A percentile compares a stretch with the other conserved stretches of the same genome.
These are phyloP conservation scores for Flexamia atlantica DNA, from an alignment of 2,888 invertebrate genomes.

Conservation along the genomic window DNA sequence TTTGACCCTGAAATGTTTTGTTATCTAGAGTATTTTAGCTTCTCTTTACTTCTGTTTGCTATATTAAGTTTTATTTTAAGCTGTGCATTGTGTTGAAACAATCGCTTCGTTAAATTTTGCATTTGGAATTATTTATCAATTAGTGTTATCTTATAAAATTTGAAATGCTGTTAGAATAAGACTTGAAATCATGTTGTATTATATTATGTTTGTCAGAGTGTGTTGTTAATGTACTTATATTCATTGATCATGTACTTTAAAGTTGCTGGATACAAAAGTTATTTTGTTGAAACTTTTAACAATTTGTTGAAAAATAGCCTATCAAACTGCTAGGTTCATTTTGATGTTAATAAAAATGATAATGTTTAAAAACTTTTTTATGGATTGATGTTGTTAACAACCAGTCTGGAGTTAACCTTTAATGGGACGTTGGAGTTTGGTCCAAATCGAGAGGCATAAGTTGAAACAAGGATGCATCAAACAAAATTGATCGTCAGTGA, in stretches of 20 bases:
- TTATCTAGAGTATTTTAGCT: constrained; percentile 39
- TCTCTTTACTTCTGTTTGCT: constrained; percentile 37
- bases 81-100: constrained; percentile 34
- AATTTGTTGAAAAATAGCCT: too few species aligned
- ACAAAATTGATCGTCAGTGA: too few species aligned
- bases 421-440: too few species aligned
- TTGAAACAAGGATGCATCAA: too few species aligned
- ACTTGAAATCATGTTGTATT: constrained; percentile 1
- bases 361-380: too few species aligned
- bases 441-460: too few species aligned
- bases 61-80: constrained; percentile 52
- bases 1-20: constrained; percentile 4
- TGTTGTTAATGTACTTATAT: constrained; percentile 50
- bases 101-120: constrained; percentile 55
- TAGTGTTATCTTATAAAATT: constrained; percentile 24
- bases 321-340: too few species aligned
- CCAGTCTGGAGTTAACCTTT: too few species aligned
- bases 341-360: too few species aligned
- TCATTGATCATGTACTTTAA: constrained; percentile 10
- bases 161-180: constrained; percentile 42
- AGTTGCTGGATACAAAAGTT: constrained; percentile 44
- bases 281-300: too few species aligned
- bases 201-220: constrained; percentile 9
- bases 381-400: too few species aligned
- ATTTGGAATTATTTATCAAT: constrained; percentile 51